Percentiles rank a stretch among this genome's conserved stretches.
Evolutionary conservation across 1,140 invertebrate species (phyloP).

Genomic region (Cylas formicarius): DNA sequence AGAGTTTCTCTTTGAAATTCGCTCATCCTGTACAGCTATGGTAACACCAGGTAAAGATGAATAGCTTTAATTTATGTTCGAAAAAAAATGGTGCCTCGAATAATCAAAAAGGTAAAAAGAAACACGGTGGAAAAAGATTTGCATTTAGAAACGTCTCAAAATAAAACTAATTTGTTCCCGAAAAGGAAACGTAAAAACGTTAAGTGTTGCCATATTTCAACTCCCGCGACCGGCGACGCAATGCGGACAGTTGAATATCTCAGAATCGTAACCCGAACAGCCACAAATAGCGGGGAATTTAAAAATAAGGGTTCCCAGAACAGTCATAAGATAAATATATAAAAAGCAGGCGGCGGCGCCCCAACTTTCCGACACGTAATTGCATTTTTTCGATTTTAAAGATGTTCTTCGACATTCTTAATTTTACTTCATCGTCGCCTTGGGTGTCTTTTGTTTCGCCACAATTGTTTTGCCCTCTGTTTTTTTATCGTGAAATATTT

Average conservation of each 20-base stretch:
- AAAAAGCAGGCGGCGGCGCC: slow-evolving; percentile 14
- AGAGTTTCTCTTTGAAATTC: no score
- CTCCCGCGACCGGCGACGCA: slow-evolving; percentile 10
- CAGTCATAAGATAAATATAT: slow-evolving; percentile 21
- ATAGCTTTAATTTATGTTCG: slow-evolving; percentile 16
- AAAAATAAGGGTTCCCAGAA: slow-evolving; percentile 15
- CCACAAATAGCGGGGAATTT: slow-evolving; percentile 14
- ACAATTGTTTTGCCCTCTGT: no score
- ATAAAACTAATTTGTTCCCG: slow-evolving; percentile 20
- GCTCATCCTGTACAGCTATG: no score
- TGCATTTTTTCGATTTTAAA: slow-evolving; percentile 22
- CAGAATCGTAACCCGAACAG: slow-evolving; percentile 12
- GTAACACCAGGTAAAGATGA: slow-evolving; percentile 14
- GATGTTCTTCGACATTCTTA: slow-evolving; percentile 14
- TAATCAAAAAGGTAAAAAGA: slow-evolving; percentile 10
- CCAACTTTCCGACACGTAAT: slow-evolving; percentile 11
- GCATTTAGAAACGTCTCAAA: slow-evolving; percentile 18
- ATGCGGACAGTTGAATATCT: slow-evolving; percentile 6
- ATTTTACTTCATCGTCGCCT: slow-evolving; percentile 13
- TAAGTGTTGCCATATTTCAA: slow-evolving; percentile 16
- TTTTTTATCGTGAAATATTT: no score
- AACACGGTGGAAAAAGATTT: slow-evolving; percentile 20
- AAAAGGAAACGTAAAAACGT: slow-evolving; percentile 17
- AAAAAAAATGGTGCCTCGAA: slow-evolving; percentile 9
- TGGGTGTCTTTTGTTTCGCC: slow-evolving; percentile 13